Evolutionary conservation across 2,113 vertebrate genomes (phyloP), one percentile per base, ranked within the genome.

Genomic region (Microcebus jonahi): DNA sequence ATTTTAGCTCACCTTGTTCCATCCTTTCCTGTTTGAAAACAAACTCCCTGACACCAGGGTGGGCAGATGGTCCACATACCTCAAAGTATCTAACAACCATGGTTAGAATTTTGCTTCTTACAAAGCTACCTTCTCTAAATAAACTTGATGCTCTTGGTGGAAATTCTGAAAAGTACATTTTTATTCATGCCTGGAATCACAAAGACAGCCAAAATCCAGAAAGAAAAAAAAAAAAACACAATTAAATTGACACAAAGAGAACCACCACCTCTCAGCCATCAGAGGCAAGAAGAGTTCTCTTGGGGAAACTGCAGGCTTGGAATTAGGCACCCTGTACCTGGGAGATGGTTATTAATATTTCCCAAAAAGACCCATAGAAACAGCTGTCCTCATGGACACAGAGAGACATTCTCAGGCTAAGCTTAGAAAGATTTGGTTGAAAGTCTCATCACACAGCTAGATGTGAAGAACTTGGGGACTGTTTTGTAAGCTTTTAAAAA

Each of bases 161-260:
- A 70, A 59, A 70, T 50, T 45, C 27, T 85, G 36, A 68, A 90
- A 50, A 23, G 27, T n/a, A 8, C 6, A 20, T 70, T 77, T 84
- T 42, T 61, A 50, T 53, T 95, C 53, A 70, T 27, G 73, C 29
- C 34, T 45, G 48, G n/a, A 90, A 29, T 73, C 81, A 65, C 2
- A 84, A 70, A 93, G 95, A 57, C 61, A 84, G 76, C 23, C 29
- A 34, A 84, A 53, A 59, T 18, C 34, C 11, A 84, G 61, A 63
- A 80, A 48, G 31, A 79, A 42, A 55, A 42, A 55, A 57, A 3
- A 3, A 42, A 45, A 45, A n/a, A 68, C 7, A 42, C 29, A 63
- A 53, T 48, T 84, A 57, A 59, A 20, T 3, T 20, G 73, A 91
- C 20, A 27, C 31, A 59, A 59, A 31, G n/a, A 91, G 21, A 50